These are phyloP conservation scores for Maconellicoccus hirsutus DNA, from an alignment of 1,140 invertebrate genomes.

Conservation along the genomic window DNA sequence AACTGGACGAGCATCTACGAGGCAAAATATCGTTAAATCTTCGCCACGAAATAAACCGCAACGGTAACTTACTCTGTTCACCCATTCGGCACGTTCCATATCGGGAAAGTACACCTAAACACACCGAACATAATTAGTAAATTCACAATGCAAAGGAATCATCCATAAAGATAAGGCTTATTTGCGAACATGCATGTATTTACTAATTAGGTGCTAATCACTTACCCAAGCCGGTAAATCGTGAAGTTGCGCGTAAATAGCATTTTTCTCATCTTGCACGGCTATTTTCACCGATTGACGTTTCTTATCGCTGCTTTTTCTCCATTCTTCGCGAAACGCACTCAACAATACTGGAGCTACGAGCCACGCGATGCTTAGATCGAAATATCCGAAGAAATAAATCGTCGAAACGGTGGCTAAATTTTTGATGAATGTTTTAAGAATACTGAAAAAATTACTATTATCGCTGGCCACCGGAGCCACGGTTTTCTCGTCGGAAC, in stretches of 20 bases:
- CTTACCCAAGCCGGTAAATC: slow-evolving; percentile 85
- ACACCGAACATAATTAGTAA: neutral
- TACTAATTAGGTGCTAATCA: slow-evolving; percentile 6
- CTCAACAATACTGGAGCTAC: slow-evolving; percentile 66
- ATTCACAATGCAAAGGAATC: neutral
- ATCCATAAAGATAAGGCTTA: neutral
- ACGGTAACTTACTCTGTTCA: neutral
- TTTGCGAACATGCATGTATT: neutral
- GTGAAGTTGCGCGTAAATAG: slow-evolving; percentile 69
- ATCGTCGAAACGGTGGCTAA: slow-evolving; percentile 49
- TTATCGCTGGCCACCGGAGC: slow-evolving; percentile 18
- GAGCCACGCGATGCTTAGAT: slow-evolving; percentile 76
- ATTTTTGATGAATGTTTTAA: slow-evolving; percentile 31
- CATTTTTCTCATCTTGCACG: slow-evolving; percentile 71
- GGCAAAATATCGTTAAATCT: no score
- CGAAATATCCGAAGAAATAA: slow-evolving; percentile 74
- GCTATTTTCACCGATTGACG: slow-evolving; percentile 67
- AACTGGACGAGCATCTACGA: no score
- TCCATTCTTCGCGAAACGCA: slow-evolving; percentile 66
- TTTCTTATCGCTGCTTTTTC: slow-evolving; percentile 57
- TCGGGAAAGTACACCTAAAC: slow-evolving; percentile 1
- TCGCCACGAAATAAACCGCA: no score
- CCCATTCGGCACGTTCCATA: neutral
- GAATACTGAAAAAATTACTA: slow-evolving; percentile 26
- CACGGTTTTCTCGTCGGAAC: neutral